These are phyloP conservation scores for Bothrops jararaca DNA, from an alignment of 2,113 vertebrate species.

Conservation along the genomic window DNA sequence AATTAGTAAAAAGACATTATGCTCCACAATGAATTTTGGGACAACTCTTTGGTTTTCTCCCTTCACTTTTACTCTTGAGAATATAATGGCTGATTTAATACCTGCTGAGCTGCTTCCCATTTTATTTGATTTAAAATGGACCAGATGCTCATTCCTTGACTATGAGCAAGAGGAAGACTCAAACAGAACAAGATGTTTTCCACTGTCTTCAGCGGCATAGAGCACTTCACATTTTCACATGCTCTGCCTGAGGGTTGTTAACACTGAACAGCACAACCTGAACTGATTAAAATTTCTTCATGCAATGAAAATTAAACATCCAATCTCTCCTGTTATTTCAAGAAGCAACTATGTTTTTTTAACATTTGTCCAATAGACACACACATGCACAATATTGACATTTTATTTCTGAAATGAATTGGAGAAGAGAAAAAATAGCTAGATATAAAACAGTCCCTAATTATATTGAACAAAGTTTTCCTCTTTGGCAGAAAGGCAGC, in stretches of 20 bases:
- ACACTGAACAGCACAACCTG: constrained; percentile 32
- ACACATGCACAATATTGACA: background rate
- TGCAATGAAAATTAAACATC: constrained; percentile 34
- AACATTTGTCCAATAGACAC: background rate
- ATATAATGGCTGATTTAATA: constrained; percentile 36
- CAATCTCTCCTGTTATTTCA: constrained; percentile 6
- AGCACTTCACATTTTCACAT: constrained; percentile 36
- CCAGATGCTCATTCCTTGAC: constrained; percentile 30
- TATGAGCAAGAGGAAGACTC: constrained; percentile 21
- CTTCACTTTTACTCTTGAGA: constrained; percentile 26
- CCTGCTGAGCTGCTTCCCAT: constrained; percentile 46
- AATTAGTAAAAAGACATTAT: constrained; percentile 50
- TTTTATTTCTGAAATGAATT: background rate
- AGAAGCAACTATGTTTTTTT: constrained; percentile 31
- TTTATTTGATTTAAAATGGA: constrained; percentile 32
- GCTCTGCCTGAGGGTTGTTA: constrained; percentile 41
- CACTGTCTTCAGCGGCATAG: constrained; percentile 37
- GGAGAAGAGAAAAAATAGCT: background rate
- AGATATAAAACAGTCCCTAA: background rate
- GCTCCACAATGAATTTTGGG: constrained; percentile 39
- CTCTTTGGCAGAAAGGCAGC: background rate
- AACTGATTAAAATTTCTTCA: constrained; percentile 45
- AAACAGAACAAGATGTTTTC: constrained; percentile 45
- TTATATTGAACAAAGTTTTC: background rate
- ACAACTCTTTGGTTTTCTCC: constrained; percentile 25